Evolutionary conservation across 23 tunicate genomes (phyloP).

Genomic region (Ascidia mentula): DNA sequence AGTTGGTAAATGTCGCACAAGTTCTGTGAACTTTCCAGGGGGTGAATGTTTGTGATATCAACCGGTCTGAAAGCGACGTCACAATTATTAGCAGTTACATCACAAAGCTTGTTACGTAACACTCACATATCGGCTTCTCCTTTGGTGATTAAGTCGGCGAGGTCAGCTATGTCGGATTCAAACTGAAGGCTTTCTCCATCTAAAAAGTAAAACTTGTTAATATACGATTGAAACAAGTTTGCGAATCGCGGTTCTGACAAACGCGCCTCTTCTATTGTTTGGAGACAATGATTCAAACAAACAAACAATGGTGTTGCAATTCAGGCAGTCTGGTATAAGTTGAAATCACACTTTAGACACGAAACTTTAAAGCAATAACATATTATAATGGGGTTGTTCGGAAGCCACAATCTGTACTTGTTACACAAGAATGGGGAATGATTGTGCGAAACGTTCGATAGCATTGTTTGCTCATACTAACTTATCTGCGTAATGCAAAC

Average conservation of each 20-base stretch:
- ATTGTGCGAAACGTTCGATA: constrained; percentile 1
- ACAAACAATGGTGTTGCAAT: no score
- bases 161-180: constrained; percentile 41
- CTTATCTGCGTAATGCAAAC: not conserved
- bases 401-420: not conserved
- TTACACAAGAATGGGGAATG: not conserved
- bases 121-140: constrained; percentile 66
- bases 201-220: not conserved
- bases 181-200: constrained; percentile 1
- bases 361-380: not conserved
- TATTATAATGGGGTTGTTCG: not conserved
- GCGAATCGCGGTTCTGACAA: not conserved
- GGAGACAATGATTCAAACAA: no score
- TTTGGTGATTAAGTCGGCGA: constrained; percentile 67
- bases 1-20: constrained; percentile 81
- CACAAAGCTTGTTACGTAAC: not conserved
- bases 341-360: no score
- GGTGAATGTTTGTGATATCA: constrained; percentile 25
- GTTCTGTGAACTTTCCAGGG: constrained; percentile 40
- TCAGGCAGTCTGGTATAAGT: no score
- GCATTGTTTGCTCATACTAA: not conserved
- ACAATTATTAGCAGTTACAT: not conserved
- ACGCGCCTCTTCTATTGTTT: no score
- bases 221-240: not conserved
- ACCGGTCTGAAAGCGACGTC: not conserved